A percentile compares a stretch with the other conserved stretches of the same genome.
Conservation (phyloP, 2,797 vertebrate species). For the Numenius phaeopus region DNA sequence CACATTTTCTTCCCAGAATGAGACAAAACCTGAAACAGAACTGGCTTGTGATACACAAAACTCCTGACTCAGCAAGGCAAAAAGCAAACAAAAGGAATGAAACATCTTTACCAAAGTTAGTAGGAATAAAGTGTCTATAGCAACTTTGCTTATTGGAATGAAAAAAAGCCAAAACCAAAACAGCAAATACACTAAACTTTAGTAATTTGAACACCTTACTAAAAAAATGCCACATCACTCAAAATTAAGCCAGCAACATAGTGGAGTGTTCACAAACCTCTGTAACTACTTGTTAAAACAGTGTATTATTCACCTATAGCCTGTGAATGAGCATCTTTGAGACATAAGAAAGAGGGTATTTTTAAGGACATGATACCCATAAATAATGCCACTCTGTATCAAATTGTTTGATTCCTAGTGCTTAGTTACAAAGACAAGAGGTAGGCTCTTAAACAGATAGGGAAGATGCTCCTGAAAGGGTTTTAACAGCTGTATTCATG, state of each 20-base stretch:
- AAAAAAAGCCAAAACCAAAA: background rate
- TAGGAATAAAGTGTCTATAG: background rate
- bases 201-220: background rate
- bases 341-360: background rate
- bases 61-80: slow-evolving; percentile 1
- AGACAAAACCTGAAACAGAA: background rate
- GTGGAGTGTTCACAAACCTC: background rate
- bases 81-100: background rate
- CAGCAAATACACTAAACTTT: background rate
- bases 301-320: background rate
- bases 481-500: background rate
- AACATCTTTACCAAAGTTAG: background rate
- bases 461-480: background rate
- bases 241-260: background rate
- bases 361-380: background rate
- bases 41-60: background rate
- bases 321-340: background rate
- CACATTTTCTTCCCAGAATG: background rate
- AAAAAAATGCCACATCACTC: background rate
- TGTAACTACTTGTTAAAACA: background rate
- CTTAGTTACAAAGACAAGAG: background rate
- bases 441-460: rapidly evolving
- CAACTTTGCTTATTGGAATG: background rate
- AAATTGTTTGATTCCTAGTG: background rate
- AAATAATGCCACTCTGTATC: background rate